Percentiles rank a stretch among this genome's conserved stretches.
These are phyloP conservation scores for Dinoponera quadriceps DNA, from an alignment of 1,140 invertebrate genomes.

Conservation along the genomic window DNA sequence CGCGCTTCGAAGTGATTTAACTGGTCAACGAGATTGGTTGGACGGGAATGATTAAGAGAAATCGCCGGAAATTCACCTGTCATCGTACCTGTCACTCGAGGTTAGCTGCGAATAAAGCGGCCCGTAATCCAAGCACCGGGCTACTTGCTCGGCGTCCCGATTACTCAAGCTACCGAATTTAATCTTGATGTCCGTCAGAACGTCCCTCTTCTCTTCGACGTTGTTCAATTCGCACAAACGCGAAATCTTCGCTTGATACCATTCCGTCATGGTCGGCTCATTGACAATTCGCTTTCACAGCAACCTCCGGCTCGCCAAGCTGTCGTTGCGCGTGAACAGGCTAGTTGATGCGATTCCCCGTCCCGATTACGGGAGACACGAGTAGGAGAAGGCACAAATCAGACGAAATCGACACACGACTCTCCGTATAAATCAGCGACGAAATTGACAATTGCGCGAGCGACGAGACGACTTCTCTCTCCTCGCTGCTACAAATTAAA, in stretches of 20 bases:
- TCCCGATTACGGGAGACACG: no score
- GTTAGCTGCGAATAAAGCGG: constrained; percentile 79
- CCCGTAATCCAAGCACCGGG: constrained; percentile 73
- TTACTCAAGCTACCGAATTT: constrained; percentile 71
- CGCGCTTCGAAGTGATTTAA: neutral
- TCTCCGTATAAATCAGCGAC: no score
- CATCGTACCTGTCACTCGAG: constrained; percentile 82
- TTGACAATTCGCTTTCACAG: constrained; percentile 19
- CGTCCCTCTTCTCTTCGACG: constrained; percentile 69
- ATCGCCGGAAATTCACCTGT: constrained; percentile 54
- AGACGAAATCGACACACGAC: no score
- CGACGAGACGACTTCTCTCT: no score
- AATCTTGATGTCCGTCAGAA: constrained; percentile 79
- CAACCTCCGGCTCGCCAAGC: no score
- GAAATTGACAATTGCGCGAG: no score
- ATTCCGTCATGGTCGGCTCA: constrained; percentile 70
- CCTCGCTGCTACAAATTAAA: no score
- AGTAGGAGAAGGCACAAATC: no score
- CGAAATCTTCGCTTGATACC: constrained; percentile 76
- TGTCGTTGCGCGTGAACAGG: no score
- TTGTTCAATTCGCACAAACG: constrained; percentile 69
- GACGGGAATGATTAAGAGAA: neutral
- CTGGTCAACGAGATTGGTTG: no score
- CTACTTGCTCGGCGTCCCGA: constrained; percentile 73
- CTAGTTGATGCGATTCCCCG: no score